Percentiles rank a stretch among this genome's conserved stretches.
phyloP scores from a whole-genome alignment of 2,888 invertebrate genomes.

The Platycheirus rosarum region DNA sequence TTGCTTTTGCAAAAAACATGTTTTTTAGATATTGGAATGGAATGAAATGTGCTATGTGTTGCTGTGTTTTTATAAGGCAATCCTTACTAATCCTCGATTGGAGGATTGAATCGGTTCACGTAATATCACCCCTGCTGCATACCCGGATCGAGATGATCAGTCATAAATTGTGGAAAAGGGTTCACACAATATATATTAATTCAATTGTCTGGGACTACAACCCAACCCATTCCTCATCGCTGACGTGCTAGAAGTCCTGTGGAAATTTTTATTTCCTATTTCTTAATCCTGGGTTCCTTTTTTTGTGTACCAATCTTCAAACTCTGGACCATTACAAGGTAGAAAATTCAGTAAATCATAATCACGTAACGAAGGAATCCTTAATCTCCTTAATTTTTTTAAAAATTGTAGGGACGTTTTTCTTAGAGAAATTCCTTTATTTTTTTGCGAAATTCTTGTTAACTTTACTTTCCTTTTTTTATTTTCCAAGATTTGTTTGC shows the following conservation, averaged over 20 bases:
- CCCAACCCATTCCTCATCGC: conserved; percentile 16
- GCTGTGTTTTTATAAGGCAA: conserved; percentile 17
- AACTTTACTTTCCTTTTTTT: conserved; percentile 49
- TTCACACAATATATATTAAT: conserved; percentile 40
- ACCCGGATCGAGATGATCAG: conserved; percentile 57
- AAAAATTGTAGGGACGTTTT: conserved; percentile 64
- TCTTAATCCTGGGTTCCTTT: conserved; percentile 56
- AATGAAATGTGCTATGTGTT: conserved; percentile 45
- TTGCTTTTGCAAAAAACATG: conserved; percentile 54
- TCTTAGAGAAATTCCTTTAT: conserved; percentile 27
- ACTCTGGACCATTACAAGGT: neutral
- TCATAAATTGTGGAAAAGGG: conserved; percentile 55
- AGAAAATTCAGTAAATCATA: conserved; percentile 39
- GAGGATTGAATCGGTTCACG: conserved; percentile 65
- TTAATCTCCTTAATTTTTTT: conserved; percentile 68
- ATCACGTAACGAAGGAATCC: conserved; percentile 59
- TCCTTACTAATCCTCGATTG: conserved; percentile 60
- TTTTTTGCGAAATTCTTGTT: conserved; percentile 71
- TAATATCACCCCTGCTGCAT: conserved; percentile 53
- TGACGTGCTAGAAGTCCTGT: conserved; percentile 64
- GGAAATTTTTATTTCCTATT: conserved; percentile 67
- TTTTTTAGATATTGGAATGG: conserved; percentile 31
- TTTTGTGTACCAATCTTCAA: conserved; percentile 21
- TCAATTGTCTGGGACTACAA: conserved; percentile 25
- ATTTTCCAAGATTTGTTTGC: neutral